A percentile compares a stretch with the other conserved stretches of the same genome.
These are phyloP conservation scores for Galemys pyrenaicus DNA, from an alignment of 2,113 vertebrate species.

Conservation along the genomic window DNA sequence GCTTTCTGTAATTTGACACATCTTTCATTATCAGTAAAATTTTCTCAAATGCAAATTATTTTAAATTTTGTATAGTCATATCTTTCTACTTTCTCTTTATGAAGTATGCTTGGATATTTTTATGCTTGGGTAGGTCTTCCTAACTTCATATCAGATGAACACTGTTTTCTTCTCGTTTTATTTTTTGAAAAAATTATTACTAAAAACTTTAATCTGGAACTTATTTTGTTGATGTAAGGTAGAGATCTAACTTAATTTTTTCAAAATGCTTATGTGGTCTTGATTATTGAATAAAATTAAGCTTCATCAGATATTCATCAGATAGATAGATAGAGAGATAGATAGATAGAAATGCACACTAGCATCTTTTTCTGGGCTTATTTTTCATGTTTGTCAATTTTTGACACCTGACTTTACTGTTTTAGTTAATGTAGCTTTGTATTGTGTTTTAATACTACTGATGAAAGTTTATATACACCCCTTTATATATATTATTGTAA, in stretches of 20 bases:
- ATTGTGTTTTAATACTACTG: neutral
- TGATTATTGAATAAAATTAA: neutral
- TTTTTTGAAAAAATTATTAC: no score
- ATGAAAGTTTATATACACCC: neutral
- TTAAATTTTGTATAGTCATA: neutral
- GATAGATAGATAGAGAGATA: neutral
- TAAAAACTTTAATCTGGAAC: neutral
- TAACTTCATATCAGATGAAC: neutral
- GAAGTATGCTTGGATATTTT: neutral
- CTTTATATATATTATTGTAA: neutral
- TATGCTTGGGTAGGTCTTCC: neutral
- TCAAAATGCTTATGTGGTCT: neutral
- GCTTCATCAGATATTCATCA: neutral
- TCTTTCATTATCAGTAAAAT: neutral
- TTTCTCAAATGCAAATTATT: neutral
- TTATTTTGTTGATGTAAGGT: neutral
- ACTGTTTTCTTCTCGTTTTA: no score
- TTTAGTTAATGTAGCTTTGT: conserved; percentile 3
- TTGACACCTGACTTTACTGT: neutral
- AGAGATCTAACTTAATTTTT: neutral
- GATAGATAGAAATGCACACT: neutral
- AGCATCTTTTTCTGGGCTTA: neutral
- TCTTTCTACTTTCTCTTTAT: neutral
- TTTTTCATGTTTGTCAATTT: neutral
- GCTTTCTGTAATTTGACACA: neutral